Conservation (phyloP, 2,888 invertebrate species). For the Acleris holmiana region DNA sequence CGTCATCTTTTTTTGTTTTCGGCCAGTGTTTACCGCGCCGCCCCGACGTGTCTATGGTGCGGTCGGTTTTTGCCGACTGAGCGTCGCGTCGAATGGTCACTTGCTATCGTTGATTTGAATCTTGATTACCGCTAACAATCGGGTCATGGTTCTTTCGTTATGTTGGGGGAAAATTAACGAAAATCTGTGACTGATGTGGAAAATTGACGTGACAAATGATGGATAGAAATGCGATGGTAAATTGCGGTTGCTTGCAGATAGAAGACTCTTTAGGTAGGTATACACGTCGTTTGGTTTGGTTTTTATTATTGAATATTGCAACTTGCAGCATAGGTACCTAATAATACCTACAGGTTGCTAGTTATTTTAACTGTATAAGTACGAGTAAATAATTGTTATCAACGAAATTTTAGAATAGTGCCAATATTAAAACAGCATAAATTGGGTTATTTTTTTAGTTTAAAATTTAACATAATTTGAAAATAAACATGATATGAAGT, state of each 20-base stretch:
- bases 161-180: constrained; percentile 35
- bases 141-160: constrained; percentile 73
- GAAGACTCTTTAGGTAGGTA: too few relatives aligned
- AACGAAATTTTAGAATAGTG: too few relatives aligned
- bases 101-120: constrained; percentile 77
- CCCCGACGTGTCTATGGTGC: constrained; percentile 53
- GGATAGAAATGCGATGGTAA: constrained; percentile 11
- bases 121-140: constrained; percentile 72
- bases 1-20: constrained; percentile 55
- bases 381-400: too few relatives aligned
- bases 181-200: constrained; percentile 25
- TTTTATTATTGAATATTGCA: too few relatives aligned
- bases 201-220: constrained; percentile 25
- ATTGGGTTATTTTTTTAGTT: too few relatives aligned
- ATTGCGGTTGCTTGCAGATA: constrained; percentile 1
- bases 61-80: constrained; percentile 71
- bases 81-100: constrained; percentile 70
- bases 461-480: too few relatives aligned
- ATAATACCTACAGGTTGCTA: too few relatives aligned
- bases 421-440: too few relatives aligned
- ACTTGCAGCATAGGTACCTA: too few relatives aligned
- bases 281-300: too few relatives aligned
- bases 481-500: too few relatives aligned
- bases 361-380: too few relatives aligned
- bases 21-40: constrained; percentile 48